Base-by-base conservation (phyloP, 2,888 invertebrate species). In the Sceliomorpha sp. region DNA sequence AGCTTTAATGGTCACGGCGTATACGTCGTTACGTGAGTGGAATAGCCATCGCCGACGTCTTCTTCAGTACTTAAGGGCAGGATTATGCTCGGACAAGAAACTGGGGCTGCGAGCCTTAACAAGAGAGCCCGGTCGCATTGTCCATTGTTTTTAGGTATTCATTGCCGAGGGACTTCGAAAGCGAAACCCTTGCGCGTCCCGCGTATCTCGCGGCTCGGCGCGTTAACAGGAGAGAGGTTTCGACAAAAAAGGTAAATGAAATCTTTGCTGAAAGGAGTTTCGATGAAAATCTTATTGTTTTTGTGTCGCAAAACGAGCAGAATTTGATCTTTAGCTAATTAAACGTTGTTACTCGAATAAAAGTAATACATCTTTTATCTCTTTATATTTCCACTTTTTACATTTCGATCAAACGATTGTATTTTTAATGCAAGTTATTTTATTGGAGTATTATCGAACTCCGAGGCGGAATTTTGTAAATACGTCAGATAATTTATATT, bases 11-110 rank as follows among this genome's bases (percentile, higher is more conserved):
- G 70, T 55, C 51, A 62, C 45, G 40, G 56, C 37, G 48, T 66
- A 60, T 67, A 63, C 45, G 62, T 63, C 55, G 67, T 72, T 68
- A 66, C 66, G 72, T 70, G 73, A 74, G 64, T 45, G 55, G 74
- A 73, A 74, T 76, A 53, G 60, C 45, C 47, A 63, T 59, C 64
- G 58, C 45, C 24, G 42, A 50, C 42, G 50, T 74, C 56, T 58
- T 67, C 69, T 70, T 74, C 58, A 63, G 64, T 68, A 56, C 62
- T 74, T 69, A 64, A 73, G 74, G 71, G 74, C 69, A 68, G 70
- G 50, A 59, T 59, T 60, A 50, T 47, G 29, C 39, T 17, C 31
- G 32, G 50, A 32, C 58, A 42, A 62, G 59, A 66, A 63, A 48
- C 32, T n/a, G n/a, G 34, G 51, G 26, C 42, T 17, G 39, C 24